Evolutionary conservation across 2,888 invertebrate genomes (phyloP).

Genomic region (Cheiracanthium punctorium): DNA sequence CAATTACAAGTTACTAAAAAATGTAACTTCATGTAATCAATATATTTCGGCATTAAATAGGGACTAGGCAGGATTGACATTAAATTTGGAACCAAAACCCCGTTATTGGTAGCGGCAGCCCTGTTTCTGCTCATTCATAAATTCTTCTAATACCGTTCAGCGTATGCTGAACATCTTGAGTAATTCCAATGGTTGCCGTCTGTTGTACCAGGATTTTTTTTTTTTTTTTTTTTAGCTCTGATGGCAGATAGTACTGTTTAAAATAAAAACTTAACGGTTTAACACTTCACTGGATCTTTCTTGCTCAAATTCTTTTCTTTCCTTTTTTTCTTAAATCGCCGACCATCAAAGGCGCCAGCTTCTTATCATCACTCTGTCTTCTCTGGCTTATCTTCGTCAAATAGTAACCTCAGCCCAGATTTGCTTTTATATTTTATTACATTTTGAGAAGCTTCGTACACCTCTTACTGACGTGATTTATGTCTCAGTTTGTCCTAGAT

Average conservation of each 20-base stretch:
- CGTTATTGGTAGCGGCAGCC: too few relatives aligned
- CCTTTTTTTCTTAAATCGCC: background rate
- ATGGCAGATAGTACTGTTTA: background rate
- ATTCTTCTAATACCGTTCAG: too few relatives aligned
- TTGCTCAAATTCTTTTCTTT: background rate
- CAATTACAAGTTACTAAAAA: too few relatives aligned
- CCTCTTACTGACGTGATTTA: background rate
- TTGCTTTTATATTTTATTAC: background rate
- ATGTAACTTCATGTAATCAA: too few relatives aligned
- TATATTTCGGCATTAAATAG: too few relatives aligned
- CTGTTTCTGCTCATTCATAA: too few relatives aligned
- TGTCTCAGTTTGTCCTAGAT: too few relatives aligned
- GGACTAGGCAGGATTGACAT: too few relatives aligned
- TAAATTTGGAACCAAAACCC: too few relatives aligned
- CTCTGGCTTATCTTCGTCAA: background rate
- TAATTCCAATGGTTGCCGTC: too few relatives aligned
- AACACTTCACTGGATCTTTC: background rate
- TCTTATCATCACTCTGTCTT: conserved; percentile 14
- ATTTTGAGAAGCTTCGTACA: background rate
- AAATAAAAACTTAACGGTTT: background rate
- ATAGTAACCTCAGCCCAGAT: background rate
- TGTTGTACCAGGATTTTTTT: too few relatives aligned
- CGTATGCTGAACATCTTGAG: too few relatives aligned
- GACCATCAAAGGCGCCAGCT: background rate
- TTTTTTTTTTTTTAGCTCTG: background rate